Evolutionary conservation across 2,888 invertebrate species (phyloP), one percentile per base, ranked within the genome.

Genomic region (Brachyopa scutellaris): DNA sequence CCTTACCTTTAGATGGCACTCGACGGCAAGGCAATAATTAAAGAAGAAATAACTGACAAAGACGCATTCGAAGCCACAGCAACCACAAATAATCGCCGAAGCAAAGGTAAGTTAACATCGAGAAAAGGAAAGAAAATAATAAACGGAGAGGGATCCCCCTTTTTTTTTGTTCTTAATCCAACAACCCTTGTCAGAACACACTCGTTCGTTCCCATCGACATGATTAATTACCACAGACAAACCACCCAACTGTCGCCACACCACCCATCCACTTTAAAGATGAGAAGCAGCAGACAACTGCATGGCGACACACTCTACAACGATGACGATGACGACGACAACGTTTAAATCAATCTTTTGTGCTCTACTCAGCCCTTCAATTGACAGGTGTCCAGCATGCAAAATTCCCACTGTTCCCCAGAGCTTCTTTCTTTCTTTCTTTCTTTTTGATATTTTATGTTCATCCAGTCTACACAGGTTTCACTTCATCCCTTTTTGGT

Each of bases 11-110:
- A 92, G 93, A 91, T 90, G 90, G 92, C 91, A 86, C 92, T 93
- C 91, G 93, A 93, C 89, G 92, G 92, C 64, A 93, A 93, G 89
- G 88, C 92, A 84, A 92, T 93, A 86, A 93, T 93, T 85, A 93
- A 93, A 89, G 93, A 93, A 88, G 93, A 93, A 89, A 90, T 90
- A 74, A 91, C 91, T 36, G 93, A 93, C 74, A 92, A 92, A 87
- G 93, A 93, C 87, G 87, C 88, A 74, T 91, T 90, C 84, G 91
- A 91, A 85, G 87, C 88, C 36, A 85, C 89, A 84, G 86, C 88
- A 85, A 88, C 87, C 66, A 85, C 85, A 66, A 85, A 86, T 55
- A 85, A 85, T 74, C 86, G 88, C 49, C 85, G 90, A 49, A 84
- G 84, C 66, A 89, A 89, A 87, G 87, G 89, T 89, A 77, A 84